Percentiles rank a stretch among this genome's conserved stretches.
Conservation (phyloP, 2,797 vertebrate genomes). For the Thunnus albacares region DNA sequence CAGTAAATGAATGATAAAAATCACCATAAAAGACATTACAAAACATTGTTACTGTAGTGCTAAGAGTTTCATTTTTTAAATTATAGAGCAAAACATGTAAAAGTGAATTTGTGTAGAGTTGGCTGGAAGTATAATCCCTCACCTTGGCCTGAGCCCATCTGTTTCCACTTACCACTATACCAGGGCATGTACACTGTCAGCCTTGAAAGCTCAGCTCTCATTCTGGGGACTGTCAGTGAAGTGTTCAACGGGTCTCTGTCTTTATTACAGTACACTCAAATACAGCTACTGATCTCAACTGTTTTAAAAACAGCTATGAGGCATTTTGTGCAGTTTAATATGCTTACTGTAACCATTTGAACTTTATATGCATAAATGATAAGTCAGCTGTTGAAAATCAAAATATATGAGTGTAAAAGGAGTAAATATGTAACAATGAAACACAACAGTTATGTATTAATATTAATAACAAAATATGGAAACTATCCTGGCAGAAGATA, state of each 20-base stretch:
- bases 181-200: constrained; percentile 84
- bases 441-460: background rate
- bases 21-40: background rate
- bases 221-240: constrained; percentile 81
- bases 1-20: background rate
- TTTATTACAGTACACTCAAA: constrained; percentile 80
- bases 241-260: constrained; percentile 83
- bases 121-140: constrained; percentile 76
- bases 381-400: constrained; percentile 18
- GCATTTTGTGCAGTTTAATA: constrained; percentile 50
- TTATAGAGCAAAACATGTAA: constrained; percentile 52
- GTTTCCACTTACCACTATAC: constrained; percentile 85
- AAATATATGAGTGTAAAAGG: background rate
- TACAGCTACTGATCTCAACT: constrained; percentile 71
- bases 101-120: constrained; percentile 62
- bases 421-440: background rate
- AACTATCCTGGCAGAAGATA: background rate
- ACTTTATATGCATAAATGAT: constrained; percentile 15
- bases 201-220: constrained; percentile 80
- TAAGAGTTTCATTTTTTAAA: constrained; percentile 19
- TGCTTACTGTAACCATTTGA: constrained; percentile 19
- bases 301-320: constrained; percentile 62
- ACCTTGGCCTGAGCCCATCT: constrained; percentile 83
- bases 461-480: background rate
- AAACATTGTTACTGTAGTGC: background rate